Evolutionary conservation across 2,888 invertebrate genomes (phyloP), one percentile per base, ranked within the genome.

Genomic region (Orgyia antiqua): DNA sequence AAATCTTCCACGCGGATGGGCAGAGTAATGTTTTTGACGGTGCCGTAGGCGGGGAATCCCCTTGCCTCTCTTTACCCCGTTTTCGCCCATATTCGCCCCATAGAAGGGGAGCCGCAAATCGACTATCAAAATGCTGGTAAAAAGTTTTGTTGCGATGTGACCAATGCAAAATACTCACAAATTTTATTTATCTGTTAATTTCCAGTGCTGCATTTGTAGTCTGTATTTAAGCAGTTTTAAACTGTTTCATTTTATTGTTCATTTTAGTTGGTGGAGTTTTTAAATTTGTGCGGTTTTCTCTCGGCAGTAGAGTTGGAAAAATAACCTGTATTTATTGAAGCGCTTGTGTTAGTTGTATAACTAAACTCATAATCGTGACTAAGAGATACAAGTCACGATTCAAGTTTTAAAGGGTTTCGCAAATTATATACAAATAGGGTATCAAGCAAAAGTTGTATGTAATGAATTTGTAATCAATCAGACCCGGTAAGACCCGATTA

Each of bases 1-100:
- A 87, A 87, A 86, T 87, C 87, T 87, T 87, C 87, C 87, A 69
- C 65, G 63, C 73, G 87, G 84, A 84, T 82, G 82, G 67, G 74
- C 80, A 79, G 76, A 80, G 83, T 84, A 84, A 86, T 86, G 87
- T 86, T 86, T 84, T 80, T 84, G 87, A 84, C 86, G 86, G 82
- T 77, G 69, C 67, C 68, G 69, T 67, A 68, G 77, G 69, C 74
- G 64, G 60, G 54, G 39, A 37, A 24, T 26, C 18, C 33, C 50
- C 37, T 31, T 39, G 27, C 37, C 44, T 51, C 58, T 51, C 18
- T 11, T n/a, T 40, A 39, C 41, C 50, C 31, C 36, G 27, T 25
- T 29, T 17, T 44, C 35, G 35, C 51, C 25, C 20, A 19, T 15
- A 26, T 25, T 18, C 29, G 31, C 36, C 36, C 45, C 40, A 31